phyloP scores from a whole-genome alignment of 2,888 invertebrate genomes.

The Pomacea canaliculata region DNA sequence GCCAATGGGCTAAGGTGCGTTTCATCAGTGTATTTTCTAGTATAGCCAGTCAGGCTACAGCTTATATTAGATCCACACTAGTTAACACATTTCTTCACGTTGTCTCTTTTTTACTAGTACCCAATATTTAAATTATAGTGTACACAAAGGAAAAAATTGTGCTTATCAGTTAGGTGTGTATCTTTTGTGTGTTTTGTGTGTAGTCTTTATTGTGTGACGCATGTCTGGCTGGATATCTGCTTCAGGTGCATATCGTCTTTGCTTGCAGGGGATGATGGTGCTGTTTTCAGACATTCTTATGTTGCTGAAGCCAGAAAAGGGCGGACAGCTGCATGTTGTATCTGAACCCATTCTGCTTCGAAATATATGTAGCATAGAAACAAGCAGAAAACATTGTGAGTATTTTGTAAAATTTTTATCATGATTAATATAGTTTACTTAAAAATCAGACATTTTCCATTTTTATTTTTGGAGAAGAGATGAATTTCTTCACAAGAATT shows the following conservation, averaged over 20 bases:
- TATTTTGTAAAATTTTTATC: too few species aligned
- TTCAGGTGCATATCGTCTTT: conserved; percentile 1
- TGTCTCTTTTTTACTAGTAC: too few species aligned
- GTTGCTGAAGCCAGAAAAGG: conserved; percentile 48
- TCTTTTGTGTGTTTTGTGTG: too few species aligned
- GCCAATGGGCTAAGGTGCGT: conserved; percentile 53
- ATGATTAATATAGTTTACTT: neutral
- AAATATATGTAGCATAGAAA: conserved; percentile 54
- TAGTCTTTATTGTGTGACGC: too few species aligned
- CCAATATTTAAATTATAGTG: too few species aligned
- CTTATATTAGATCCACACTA: too few species aligned
- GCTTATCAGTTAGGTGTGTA: too few species aligned
- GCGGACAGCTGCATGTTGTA: conserved; percentile 51
- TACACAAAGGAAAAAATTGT: too few species aligned
- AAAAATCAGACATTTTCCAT: neutral
- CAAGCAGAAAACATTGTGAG: conserved; percentile 54
- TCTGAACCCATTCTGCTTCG: conserved; percentile 55
- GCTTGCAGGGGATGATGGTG: conserved; percentile 48
- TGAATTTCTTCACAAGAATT: too few species aligned
- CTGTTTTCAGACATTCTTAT: conserved; percentile 63
- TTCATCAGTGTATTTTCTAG: neutral
- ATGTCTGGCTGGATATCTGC: neutral
- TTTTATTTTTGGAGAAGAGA: neutral
- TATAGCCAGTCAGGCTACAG: too few species aligned
- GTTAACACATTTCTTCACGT: too few species aligned